Evolutionary conservation across 2,888 invertebrate species (phyloP).

Genomic region (Elysia crispata): DNA sequence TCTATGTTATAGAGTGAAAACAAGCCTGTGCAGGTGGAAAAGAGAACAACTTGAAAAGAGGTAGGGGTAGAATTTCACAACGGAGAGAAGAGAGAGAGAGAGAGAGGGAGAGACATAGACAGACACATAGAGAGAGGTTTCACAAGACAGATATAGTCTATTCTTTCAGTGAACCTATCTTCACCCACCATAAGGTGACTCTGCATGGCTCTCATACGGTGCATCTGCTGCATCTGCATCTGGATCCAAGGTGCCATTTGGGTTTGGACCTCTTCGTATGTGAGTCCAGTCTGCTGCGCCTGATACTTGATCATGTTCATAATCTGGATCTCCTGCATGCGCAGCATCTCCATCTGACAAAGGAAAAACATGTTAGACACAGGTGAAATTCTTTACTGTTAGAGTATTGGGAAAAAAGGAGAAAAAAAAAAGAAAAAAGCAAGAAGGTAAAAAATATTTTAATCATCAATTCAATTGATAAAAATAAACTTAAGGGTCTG

Average conservation of each 20-base stretch:
- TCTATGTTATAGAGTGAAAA: too few relatives aligned
- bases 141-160: not conserved
- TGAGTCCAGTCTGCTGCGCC: constrained; percentile 36
- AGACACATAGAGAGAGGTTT: too few relatives aligned
- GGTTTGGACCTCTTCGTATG: constrained; percentile 31
- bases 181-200: constrained; percentile 20
- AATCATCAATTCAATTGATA: too few relatives aligned
- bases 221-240: constrained; percentile 28
- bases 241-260: constrained; percentile 47
- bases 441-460: too few relatives aligned
- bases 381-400: too few relatives aligned
- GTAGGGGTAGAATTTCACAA: not conserved
- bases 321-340: constrained; percentile 43
- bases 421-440: too few relatives aligned
- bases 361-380: too few relatives aligned
- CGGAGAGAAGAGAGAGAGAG: not conserved
- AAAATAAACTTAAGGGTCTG: too few relatives aligned
- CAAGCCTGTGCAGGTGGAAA: too few relatives aligned
- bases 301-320: constrained; percentile 47
- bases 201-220: constrained; percentile 33
- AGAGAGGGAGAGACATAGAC: constrained; percentile 24
- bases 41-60: not conserved
- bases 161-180: not conserved
- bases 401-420: too few relatives aligned
- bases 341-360: constrained; percentile 46